A percentile compares a stretch with the other conserved stretches of the same genome.
These are phyloP conservation scores for Sclerurus mexicanus DNA, from an alignment of 2,113 vertebrate genomes.

Conservation along the genomic window DNA sequence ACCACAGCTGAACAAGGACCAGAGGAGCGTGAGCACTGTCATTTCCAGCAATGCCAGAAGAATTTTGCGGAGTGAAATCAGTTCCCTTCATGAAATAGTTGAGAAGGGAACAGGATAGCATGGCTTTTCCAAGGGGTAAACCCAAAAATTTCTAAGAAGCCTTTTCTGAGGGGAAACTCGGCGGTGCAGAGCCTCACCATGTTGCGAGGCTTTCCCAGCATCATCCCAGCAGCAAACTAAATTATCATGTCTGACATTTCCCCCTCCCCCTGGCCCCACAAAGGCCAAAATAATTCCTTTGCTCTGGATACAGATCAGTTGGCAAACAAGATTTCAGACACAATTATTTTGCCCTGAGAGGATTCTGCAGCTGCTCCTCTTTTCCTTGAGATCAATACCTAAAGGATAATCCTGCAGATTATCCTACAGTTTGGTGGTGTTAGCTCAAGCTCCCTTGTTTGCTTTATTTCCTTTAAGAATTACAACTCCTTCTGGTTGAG, in stretches of 20 bases:
- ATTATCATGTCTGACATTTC: slow-evolving; percentile 13
- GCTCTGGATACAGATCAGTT: slow-evolving; percentile 21
- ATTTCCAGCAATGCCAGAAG: background rate
- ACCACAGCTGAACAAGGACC: fast-evolving
- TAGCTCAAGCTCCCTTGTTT: background rate
- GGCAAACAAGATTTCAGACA: slow-evolving; percentile 6
- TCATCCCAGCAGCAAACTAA: background rate
- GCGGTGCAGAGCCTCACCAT: background rate
- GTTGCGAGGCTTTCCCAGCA: background rate
- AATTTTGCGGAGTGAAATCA: background rate
- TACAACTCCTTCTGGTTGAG: background rate
- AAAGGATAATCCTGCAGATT: slow-evolving; percentile 54
- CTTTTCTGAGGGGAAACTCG: background rate
- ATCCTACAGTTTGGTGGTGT: background rate
- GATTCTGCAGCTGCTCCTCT: slow-evolving; percentile 54
- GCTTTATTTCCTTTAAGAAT: slow-evolving; percentile 39
- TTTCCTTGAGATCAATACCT: slow-evolving; percentile 41
- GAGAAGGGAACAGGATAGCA: background rate
- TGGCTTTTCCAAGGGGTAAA: background rate
- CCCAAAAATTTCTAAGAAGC: fast-evolving
- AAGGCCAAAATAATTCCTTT: slow-evolving; percentile 42
- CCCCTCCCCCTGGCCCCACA: background rate
- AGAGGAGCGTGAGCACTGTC: fast-evolving
- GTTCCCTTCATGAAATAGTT: background rate
- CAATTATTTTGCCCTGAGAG: slow-evolving; percentile 42